phyloP scores from a whole-genome alignment of 2,797 vertebrate species.

The Sphenopsis melanotis region DNA sequence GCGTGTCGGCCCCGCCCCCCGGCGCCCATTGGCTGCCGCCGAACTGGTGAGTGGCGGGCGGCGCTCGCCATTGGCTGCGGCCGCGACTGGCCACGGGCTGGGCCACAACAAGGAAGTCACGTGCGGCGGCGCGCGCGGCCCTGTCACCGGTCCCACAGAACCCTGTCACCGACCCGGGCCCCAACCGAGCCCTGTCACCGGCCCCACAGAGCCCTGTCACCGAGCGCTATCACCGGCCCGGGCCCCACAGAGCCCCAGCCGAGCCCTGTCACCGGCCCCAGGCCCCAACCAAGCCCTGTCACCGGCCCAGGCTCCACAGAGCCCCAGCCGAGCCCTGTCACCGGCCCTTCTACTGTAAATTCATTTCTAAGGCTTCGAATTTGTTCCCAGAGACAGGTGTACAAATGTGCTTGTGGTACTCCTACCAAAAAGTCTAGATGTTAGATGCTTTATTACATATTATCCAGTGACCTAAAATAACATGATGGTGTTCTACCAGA shows the following conservation, averaged over 20 bases:
- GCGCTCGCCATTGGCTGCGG: conserved; percentile 74
- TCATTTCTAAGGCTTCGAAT: neutral
- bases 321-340: too few species aligned
- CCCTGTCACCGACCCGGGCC: too few species aligned
- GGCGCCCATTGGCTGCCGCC: conserved; percentile 78
- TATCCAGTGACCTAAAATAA: neutral
- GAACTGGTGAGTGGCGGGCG: conserved; percentile 89
- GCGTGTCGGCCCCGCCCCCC: neutral
- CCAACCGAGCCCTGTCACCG: too few species aligned
- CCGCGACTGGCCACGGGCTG: conserved; percentile 75
- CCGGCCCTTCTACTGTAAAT: neutral
- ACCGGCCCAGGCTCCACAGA: too few species aligned
- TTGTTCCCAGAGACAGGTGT: neutral
- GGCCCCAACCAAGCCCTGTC: too few species aligned
- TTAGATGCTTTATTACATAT: neutral
- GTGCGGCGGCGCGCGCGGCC: neutral
- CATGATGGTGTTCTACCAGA: neutral
- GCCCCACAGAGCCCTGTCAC: too few species aligned
- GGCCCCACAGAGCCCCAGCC: too few species aligned
- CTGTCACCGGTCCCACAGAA: too few species aligned
- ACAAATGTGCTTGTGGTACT: neutral
- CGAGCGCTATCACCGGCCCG: too few species aligned
- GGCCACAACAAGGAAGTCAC: conserved; percentile 77
- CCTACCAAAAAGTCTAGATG: neutral
- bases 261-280: too few species aligned